Base-by-base conservation (phyloP, 2,113 vertebrate species). In the Holacanthus passer region DNA sequence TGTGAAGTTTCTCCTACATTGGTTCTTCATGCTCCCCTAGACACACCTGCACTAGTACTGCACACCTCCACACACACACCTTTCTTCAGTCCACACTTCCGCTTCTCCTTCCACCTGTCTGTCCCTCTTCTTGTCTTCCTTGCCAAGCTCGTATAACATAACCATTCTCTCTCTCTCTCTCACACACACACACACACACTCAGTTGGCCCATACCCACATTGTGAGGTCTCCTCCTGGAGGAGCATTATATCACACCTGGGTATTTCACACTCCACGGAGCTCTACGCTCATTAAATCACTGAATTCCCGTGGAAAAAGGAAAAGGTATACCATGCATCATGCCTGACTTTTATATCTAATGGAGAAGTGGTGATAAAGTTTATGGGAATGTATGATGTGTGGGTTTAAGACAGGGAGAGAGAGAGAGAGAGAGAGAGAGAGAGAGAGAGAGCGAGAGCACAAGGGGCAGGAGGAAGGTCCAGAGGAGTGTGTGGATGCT, bases 181-280 rank as follows among this genome's bases (percentile, higher is more conserved):
- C 68, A 1, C 59, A 52, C 74, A 70, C 50, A 72, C 53, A 58
- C 79, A 5, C 68, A 2, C 59, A 52, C 73, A 70, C 50, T 66
- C 53, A 58, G 22, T 59, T 2, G 10, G 24, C 37, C 29, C 39
- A 39, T 27, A 27, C 22, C 27, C 27, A 66, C 32, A 17, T 19
- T 69, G 43, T 17, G 17, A 73, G 73, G 55, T 39, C 68, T 58
- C 37, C 65, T 80, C 86, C 79, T 53, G 31, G 6, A 47, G 65
- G 67, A 83, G 59, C 41, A 43, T 67, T 82, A 72, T 74, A 85
- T 89, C 85, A 85, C 78, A 89, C 83, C 83, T 82, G 85, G 43
- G 74, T 85, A 78, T 86, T 91, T 91, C 81, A 89, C 88, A 82
- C 87, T 87, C 81, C 79, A 45, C 47, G 20, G 86, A 84, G 77